phyloP scores from a whole-genome alignment of 1,140 invertebrate genomes.

The Achatina immaculata region DNA sequence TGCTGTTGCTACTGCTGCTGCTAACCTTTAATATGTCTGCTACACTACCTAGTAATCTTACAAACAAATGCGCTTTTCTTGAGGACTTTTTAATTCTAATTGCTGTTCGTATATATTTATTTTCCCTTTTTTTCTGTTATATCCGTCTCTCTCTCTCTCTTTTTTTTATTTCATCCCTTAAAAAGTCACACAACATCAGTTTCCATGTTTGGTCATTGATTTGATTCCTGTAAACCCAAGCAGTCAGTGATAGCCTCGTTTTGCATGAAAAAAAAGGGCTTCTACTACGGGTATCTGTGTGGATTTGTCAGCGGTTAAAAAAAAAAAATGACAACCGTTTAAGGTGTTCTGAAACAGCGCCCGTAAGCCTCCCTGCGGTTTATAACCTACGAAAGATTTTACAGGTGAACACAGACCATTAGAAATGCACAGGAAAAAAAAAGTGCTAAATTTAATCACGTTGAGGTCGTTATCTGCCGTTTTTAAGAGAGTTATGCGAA shows the following conservation, averaged over 20 bases:
- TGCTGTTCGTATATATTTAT: too few relatives aligned
- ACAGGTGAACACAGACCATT: neutral
- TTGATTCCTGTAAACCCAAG: too few relatives aligned
- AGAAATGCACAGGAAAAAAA: neutral
- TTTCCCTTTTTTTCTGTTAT: too few relatives aligned
- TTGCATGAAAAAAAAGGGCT: neutral
- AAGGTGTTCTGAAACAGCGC: neutral
- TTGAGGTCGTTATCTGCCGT: neutral
- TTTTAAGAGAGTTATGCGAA: neutral
- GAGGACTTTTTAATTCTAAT: neutral
- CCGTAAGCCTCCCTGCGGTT: neutral
- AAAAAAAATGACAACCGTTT: constrained; percentile 1
- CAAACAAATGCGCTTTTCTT: neutral
- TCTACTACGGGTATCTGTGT: neutral
- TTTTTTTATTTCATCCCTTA: too few relatives aligned
- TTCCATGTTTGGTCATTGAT: too few relatives aligned
- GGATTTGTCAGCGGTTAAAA: neutral
- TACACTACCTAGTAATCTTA: neutral
- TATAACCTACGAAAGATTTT: constrained; percentile 19
- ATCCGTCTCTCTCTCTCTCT: too few relatives aligned
- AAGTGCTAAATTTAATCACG: neutral
- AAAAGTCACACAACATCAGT: too few relatives aligned
- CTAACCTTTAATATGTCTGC: neutral
- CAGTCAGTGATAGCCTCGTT: neutral
- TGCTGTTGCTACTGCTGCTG: neutral